phyloP scores from a whole-genome alignment of 1,140 invertebrate species.

The Leptoteleia sp. region DNA sequence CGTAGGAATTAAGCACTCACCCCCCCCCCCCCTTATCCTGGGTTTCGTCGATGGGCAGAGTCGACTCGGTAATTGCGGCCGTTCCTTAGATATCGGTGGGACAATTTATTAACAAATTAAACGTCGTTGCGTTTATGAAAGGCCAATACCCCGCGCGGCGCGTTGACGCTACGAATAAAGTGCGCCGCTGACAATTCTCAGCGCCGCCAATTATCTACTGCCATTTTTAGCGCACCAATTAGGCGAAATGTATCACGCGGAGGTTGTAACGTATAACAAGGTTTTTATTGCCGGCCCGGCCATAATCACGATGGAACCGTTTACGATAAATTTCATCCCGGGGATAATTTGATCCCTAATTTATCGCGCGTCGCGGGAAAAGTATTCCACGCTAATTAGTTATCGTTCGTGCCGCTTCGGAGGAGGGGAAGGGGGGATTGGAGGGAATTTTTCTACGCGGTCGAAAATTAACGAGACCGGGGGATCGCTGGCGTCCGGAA shows the following conservation, averaged over 20 bases:
- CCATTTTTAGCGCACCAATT: conserved; percentile 32
- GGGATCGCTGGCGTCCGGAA: no score
- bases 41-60: conserved; percentile 41
- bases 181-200: conserved; percentile 23
- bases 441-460: no score
- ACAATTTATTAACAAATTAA: conserved; percentile 36
- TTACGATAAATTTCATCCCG: conserved; percentile 24
- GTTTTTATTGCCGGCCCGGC: conserved; percentile 30
- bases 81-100: conserved; percentile 22
- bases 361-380: conserved; percentile 14
- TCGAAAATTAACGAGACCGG: no score
- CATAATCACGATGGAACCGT: conserved; percentile 17
- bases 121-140: conserved; percentile 12
- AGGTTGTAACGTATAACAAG: conserved; percentile 10
- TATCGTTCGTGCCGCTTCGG: neutral
- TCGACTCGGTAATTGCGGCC: conserved; percentile 17
- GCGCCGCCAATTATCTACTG: conserved; percentile 25
- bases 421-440: no score
- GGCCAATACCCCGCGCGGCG: no score
- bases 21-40: no score
- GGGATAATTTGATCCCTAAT: conserved; percentile 15
- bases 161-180: conserved; percentile 16
- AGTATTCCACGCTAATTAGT: conserved; percentile 34
- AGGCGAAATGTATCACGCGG: conserved; percentile 22
- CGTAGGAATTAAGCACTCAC: conserved; percentile 56